These are phyloP conservation scores for Bicyclus anynana DNA, from an alignment of 1,140 invertebrate genomes.

Conservation along the genomic window DNA sequence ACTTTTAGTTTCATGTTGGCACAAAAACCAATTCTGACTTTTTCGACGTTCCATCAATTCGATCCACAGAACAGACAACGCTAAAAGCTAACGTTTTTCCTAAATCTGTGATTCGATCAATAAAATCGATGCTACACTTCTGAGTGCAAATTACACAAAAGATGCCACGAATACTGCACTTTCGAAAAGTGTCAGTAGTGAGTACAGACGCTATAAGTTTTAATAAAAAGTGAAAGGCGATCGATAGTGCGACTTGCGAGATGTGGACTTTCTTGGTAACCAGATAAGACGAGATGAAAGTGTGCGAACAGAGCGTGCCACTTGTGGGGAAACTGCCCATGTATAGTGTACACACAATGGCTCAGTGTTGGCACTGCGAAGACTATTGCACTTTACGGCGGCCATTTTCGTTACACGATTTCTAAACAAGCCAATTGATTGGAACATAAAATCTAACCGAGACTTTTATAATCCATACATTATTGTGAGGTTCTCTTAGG, in stretches of 20 bases:
- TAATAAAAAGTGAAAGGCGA: conserved; percentile 64
- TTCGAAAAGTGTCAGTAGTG: conserved; percentile 36
- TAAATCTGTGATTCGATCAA: neutral
- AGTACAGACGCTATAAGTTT: conserved; percentile 41
- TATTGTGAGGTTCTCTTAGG: no score
- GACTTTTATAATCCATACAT: no score
- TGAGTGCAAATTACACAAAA: conserved; percentile 4
- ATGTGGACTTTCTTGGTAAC: conserved; percentile 51
- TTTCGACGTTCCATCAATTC: no score
- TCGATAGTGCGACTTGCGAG: conserved; percentile 36
- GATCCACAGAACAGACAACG: no score
- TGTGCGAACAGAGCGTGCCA: conserved; percentile 51
- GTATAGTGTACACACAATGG: no score
- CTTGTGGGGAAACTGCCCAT: conserved; percentile 26
- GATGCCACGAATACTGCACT: conserved; percentile 15
- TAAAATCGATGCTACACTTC: neutral
- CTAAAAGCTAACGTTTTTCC: no score
- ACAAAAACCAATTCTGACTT: no score
- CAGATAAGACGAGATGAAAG: conserved; percentile 59
- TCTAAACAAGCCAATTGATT: neutral
- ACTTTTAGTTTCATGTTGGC: no score
- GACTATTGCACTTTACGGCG: neutral
- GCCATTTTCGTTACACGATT: neutral
- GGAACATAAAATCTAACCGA: no score
- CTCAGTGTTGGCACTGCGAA: neutral